Conservation (phyloP, 1,140 invertebrate species). For the Batillaria attramentaria region DNA sequence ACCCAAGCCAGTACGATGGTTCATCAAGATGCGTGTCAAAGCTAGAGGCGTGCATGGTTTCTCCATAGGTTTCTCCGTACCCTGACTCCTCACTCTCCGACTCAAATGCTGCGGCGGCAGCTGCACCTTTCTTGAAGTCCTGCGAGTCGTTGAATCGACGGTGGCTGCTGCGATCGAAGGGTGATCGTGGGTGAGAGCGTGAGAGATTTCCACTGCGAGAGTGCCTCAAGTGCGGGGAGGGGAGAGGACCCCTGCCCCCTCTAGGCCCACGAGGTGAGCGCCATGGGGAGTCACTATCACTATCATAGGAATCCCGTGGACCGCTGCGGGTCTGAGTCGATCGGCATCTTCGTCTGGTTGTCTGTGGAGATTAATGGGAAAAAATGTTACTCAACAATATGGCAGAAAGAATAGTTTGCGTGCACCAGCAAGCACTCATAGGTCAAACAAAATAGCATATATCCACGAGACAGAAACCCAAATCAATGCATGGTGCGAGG, state of each 20-base stretch:
- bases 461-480: no score
- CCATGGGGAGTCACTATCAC: constrained; percentile 24
- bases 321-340: constrained; percentile 39
- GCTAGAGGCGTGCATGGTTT: constrained; percentile 67
- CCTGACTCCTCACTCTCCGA: constrained; percentile 68
- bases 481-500: no score
- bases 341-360: constrained; percentile 35
- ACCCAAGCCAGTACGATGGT: constrained; percentile 40
- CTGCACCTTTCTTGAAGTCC: constrained; percentile 55
- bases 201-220: constrained; percentile 33
- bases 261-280: constrained; percentile 11
- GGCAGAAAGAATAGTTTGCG: no score
- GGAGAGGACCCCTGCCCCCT: constrained; percentile 42
- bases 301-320: background rate
- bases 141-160: constrained; percentile 46
- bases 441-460: no score
- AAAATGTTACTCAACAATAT: no score
- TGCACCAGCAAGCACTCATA: no score
- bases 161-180: constrained; percentile 40
- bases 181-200: constrained; percentile 32
- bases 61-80: constrained; percentile 65
- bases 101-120: constrained; percentile 50
- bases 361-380: constrained; percentile 26
- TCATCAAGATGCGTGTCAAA: constrained; percentile 65
- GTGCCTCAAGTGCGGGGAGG: constrained; percentile 24